Evolutionary conservation across 2,888 invertebrate genomes (phyloP).

Genomic region (Rhimphoctona megacephalus): DNA sequence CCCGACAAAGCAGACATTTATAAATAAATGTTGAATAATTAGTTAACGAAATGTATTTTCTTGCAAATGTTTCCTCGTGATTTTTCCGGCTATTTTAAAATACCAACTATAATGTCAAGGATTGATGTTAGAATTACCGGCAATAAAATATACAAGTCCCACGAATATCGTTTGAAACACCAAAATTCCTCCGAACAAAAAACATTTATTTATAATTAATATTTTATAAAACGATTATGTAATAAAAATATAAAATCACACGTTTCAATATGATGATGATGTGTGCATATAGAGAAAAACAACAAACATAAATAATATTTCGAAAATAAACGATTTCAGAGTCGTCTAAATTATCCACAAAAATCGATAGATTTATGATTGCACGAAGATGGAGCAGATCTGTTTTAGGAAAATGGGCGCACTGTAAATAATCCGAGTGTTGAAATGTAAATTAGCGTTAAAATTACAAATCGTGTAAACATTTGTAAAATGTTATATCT

Average conservation of each 20-base stretch:
- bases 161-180: too few species aligned
- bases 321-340: neutral
- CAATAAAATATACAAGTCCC: too few species aligned
- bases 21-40: neutral
- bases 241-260: neutral
- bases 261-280: too few species aligned
- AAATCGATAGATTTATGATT: neutral
- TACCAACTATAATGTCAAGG: neutral
- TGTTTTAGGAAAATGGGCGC: neutral
- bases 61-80: neutral
- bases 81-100: neutral
- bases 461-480: conserved; percentile 8
- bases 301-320: neutral
- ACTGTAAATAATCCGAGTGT: conserved; percentile 6
- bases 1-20: neutral
- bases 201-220: too few species aligned
- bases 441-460: conserved; percentile 18
- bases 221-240: neutral
- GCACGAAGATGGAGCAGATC: neutral
- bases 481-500: conserved; percentile 13
- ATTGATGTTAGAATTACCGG: neutral
- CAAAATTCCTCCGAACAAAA: too few species aligned
- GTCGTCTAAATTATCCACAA: neutral
- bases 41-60: neutral
- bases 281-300: neutral